Evolutionary conservation across 2,797 vertebrate species (phyloP), one percentile per base, ranked within the genome.

Genomic region (Gymnocypris eckloni): DNA sequence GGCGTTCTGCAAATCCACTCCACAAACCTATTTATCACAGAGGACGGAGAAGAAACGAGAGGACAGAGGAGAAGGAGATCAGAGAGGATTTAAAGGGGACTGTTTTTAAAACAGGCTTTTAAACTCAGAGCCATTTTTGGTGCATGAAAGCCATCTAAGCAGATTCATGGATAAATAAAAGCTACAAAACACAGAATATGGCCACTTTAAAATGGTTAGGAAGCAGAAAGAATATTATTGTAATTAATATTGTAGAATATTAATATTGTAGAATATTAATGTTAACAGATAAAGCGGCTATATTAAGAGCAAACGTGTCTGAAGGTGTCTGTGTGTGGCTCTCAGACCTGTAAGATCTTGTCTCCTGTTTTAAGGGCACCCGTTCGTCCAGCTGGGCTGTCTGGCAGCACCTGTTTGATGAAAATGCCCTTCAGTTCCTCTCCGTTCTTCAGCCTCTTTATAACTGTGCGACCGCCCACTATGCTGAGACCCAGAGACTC

Each of bases 401-500:
- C 96, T 43, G 95, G 90, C 86, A 98, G 88, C 71, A 99, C 98
- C 91, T 99, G 97, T 87, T 98, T 99, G 94, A 99, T 98, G 93
- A 99, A 99, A 93, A 99, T 99, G 5, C 98, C 98, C 93, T 97
- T 97, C 84, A 99, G 96, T 41, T 99, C 98, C 87, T 99, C 98
- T 59, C 98, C 98, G 85, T 99, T 99, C 91, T 96, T 97, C 89
- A 99, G 94, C 6, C 97, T 96, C 89, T 98, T 99, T 95, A 99
- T 99, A 88, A 99, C 93, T 0, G 96, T 96, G 13, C 94, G 96
- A 5, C 98, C 98, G 22, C 98, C 98, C 37, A 99, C 98, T 72
- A 99, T 99, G 89, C 98, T 99, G 94, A 99, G 97, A 41, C 98
- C 98, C 91, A 99, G 94, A 76, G 97, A 96, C 89, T 97, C 95